Percentiles rank a stretch among this genome's conserved stretches.
Conservation (phyloP, 2,888 invertebrate species). For the Glomeris marginata region DNA sequence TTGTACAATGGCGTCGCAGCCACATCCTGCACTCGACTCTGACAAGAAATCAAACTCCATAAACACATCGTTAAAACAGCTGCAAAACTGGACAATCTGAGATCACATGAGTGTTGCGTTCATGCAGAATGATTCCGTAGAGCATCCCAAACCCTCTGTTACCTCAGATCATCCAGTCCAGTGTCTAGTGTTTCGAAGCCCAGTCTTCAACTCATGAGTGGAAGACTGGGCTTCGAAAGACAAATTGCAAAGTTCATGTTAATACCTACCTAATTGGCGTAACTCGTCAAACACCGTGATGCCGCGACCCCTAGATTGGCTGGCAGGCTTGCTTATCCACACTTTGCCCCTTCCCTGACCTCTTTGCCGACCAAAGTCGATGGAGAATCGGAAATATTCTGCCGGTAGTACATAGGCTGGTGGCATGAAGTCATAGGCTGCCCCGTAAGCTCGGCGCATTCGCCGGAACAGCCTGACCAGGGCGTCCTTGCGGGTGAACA, state of each 20-base stretch:
- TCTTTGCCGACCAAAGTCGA: slow-evolving; percentile 49
- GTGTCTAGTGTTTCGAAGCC: too few species aligned
- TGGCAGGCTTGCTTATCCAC: slow-evolving; percentile 80
- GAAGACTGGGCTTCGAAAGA: too few species aligned
- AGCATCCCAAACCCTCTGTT: too few species aligned
- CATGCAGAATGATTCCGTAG: too few species aligned
- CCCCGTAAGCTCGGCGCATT: slow-evolving; percentile 64
- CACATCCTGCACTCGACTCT: slow-evolving; percentile 48
- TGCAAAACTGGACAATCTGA: too few species aligned
- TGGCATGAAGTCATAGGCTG: slow-evolving; percentile 74
- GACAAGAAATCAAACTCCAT: too few species aligned
- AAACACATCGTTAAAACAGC: too few species aligned
- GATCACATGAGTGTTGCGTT: too few species aligned
- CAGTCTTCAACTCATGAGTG: too few species aligned
- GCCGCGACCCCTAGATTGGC: slow-evolving; percentile 68
- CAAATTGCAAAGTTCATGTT: slow-evolving; percentile 15
- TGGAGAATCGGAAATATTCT: slow-evolving; percentile 68
- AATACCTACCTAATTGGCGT: slow-evolving; percentile 19
- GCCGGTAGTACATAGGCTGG: slow-evolving; percentile 63
- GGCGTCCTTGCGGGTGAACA: slow-evolving; percentile 70
- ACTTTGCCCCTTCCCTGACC: slow-evolving; percentile 28
- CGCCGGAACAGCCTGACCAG: slow-evolving; percentile 59
- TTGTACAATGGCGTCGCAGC: slow-evolving; percentile 63
- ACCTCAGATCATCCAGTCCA: too few species aligned
- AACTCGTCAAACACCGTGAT: slow-evolving; percentile 59